phyloP scores from a whole-genome alignment of 2,888 invertebrate genomes.

The Drosophila paramelanica region DNA sequence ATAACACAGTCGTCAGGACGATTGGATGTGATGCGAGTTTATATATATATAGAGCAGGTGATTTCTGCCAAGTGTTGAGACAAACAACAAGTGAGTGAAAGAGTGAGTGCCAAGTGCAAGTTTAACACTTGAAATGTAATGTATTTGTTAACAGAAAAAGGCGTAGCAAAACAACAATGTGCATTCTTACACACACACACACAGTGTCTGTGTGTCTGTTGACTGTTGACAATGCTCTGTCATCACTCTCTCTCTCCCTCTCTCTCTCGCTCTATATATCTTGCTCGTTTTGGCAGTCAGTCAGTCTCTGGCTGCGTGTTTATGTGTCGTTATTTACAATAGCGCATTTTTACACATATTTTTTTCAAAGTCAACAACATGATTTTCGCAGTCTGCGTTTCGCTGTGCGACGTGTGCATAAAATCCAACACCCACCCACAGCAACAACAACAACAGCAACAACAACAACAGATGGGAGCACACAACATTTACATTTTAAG shows the following conservation, averaged over 20 bases:
- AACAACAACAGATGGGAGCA: slow-evolving; percentile 51
- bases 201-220: slow-evolving; percentile 17
- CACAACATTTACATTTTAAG: slow-evolving; percentile 83
- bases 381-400: slow-evolving; percentile 70
- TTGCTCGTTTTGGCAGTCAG: slow-evolving; percentile 13
- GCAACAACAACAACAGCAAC: slow-evolving; percentile 23
- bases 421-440: slow-evolving; percentile 28
- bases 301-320: slow-evolving; percentile 51
- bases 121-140: slow-evolving; percentile 66
- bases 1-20: slow-evolving; percentile 1
- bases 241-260: slow-evolving; percentile 59
- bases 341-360: slow-evolving; percentile 82
- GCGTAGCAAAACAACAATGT: slow-evolving; percentile 32
- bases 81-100: slow-evolving; percentile 46
- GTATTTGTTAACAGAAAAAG: slow-evolving; percentile 61
- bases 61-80: slow-evolving; percentile 37
- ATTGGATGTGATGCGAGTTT: slow-evolving; percentile 6
- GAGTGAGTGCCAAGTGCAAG: slow-evolving; percentile 57
- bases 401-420: slow-evolving; percentile 76
- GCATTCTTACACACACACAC: slow-evolving; percentile 15
- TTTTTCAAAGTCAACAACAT: slow-evolving; percentile 82
- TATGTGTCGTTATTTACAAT: slow-evolving; percentile 80
- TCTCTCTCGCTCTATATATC: slow-evolving; percentile 19
- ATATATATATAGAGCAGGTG: slow-evolving; percentile 8
- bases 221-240: slow-evolving; percentile 61